These are phyloP conservation scores for Eupithecia subfuscata DNA, from an alignment of 2,888 invertebrate species.

Conservation along the genomic window DNA sequence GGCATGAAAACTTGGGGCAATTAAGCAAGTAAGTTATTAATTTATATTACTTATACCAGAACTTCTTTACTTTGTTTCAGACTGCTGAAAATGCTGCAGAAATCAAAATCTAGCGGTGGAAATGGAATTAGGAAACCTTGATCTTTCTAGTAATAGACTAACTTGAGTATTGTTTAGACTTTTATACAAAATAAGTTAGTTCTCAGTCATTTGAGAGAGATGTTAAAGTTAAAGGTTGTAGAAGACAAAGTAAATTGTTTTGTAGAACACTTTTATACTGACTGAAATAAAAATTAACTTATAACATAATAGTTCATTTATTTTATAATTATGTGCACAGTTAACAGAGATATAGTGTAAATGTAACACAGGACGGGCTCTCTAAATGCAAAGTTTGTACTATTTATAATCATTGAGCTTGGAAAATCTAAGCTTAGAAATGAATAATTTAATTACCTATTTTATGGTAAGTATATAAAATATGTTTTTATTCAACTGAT, in stretches of 20 bases:
- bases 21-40: not conserved
- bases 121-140: slow-evolving; percentile 24
- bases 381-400: slow-evolving; percentile 56
- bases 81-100: slow-evolving; percentile 75
- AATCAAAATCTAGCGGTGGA: slow-evolving; percentile 68
- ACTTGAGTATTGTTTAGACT: not conserved
- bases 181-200: not conserved
- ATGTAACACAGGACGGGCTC: slow-evolving; percentile 66
- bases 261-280: not conserved
- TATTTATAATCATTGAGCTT: slow-evolving; percentile 67
- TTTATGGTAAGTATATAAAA: slow-evolving; percentile 39
- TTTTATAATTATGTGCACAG: slow-evolving; percentile 53
- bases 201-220: not conserved
- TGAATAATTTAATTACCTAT: slow-evolving; percentile 31
- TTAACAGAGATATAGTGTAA: slow-evolving; percentile 46
- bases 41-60: too few relatives aligned
- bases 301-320: slow-evolving; percentile 32
- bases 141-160: not conserved
- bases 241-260: not conserved
- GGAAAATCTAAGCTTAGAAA: slow-evolving; percentile 37
- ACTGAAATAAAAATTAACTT: slow-evolving; percentile 21
- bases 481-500: slow-evolving; percentile 48
- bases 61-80: slow-evolving; percentile 59
- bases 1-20: not conserved
- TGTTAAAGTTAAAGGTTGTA: not conserved